Base-by-base conservation (phyloP, 2,113 vertebrate genomes). In the Petroica traversi region DNA sequence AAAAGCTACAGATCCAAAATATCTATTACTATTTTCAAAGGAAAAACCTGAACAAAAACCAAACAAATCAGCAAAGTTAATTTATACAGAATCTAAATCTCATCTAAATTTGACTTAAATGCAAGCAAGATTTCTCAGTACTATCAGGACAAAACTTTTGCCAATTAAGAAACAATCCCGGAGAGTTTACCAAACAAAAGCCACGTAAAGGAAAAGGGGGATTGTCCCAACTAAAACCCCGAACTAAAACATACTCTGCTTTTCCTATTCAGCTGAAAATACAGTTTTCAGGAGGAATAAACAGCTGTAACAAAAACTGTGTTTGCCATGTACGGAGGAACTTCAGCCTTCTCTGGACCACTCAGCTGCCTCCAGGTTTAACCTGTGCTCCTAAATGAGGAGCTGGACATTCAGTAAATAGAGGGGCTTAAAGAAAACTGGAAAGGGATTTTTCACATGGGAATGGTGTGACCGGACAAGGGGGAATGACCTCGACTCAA, bases 281-380 rank as follows among this genome's bases (percentile, higher is more conserved):
- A 4, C 1, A 1, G 0, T 40, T 51, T 46, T 25, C 9, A 55
- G 11, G 1, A 55, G 4, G 3, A 57, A 31, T 4, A 16, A 26
- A 7, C 13, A 85, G 5, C 40, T 29, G 6, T 13, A 59, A 31
- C 4, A 58, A 9, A 19, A 40, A 2, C 8, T 3, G 3, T 7
- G 22, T 16, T 79, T 49, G 8, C 22, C 1, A 2, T 0, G 2
- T 3, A 16, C 11, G 45, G 23, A 14, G 8, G 5, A 48, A 33
- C 8, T 36, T 6, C 3, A 28, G 14, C 16, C 48, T 66, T 26
- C 49, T 22, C 40, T 24, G 9, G 31, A 51, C 11, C 12, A 24
- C 41, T n/a, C 43, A 3, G 46, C 14, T 38, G 18, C 20, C 46
- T 31, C 31, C 13, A n/a, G 16, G 54, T 48, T 86, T 36, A 58